phyloP scores from a whole-genome alignment of 30 jellyfish, hydroid and myxozoan species.

The Aurelia aurita region DNA sequence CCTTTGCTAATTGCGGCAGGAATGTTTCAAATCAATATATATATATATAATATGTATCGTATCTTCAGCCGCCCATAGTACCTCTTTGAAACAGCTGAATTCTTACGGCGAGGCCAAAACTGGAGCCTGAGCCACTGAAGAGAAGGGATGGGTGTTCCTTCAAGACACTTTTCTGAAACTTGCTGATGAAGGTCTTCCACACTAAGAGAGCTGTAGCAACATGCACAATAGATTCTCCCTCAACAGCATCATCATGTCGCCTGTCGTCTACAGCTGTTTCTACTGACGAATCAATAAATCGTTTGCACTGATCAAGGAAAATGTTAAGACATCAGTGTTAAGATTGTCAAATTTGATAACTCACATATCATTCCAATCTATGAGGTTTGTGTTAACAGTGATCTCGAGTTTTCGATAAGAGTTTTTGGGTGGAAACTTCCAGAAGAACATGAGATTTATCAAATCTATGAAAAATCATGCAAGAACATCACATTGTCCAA shows the following conservation, averaged over 20 bases:
- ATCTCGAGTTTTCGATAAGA: not conserved
- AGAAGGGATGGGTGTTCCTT: constrained; percentile 52
- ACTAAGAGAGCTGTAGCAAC: constrained; percentile 47
- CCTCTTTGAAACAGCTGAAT: not conserved
- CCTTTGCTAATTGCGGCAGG: no score
- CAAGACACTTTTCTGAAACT: constrained; percentile 33
- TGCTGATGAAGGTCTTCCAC: constrained; percentile 16
- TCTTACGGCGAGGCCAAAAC: constrained; percentile 17
- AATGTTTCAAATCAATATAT: no score
- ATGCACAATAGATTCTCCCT: constrained; percentile 8
- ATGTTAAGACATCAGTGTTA: not conserved
- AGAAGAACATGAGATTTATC: not conserved
- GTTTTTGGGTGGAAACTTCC: constrained; percentile 10
- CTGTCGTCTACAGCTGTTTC: constrained; percentile 43
- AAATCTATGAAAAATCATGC: not conserved
- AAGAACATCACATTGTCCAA: not conserved
- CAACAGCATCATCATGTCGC: constrained; percentile 5
- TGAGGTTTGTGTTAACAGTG: not conserved
- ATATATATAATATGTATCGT: constrained; percentile 1
- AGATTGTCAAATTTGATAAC: not conserved
- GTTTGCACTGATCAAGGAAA: constrained; percentile 10
- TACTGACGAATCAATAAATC: constrained; percentile 4
- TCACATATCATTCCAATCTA: constrained; percentile 2
- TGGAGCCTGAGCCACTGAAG: constrained; percentile 41
- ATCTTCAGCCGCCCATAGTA: constrained; percentile 38